Conservation (phyloP, 2,888 invertebrate species). For the Melanotus villosus region DNA sequence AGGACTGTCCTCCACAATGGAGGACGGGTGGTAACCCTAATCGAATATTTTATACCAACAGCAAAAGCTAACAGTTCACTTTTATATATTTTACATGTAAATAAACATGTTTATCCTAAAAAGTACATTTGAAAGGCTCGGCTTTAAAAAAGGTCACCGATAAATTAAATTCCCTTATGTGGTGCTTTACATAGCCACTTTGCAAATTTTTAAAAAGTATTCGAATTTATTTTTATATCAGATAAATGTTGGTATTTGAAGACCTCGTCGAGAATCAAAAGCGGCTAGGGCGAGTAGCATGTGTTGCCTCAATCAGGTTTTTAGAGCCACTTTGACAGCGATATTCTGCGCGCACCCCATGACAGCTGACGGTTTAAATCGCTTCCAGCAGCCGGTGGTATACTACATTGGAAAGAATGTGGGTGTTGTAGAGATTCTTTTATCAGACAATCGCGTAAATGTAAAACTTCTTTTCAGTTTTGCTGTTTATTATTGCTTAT, state of each 20-base stretch:
- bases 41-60: too few relatives aligned
- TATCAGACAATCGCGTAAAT: not conserved
- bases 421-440: not conserved
- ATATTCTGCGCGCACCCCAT: conserved; percentile 8
- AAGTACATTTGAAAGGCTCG: too few relatives aligned
- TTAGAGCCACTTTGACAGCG: conserved; percentile 23
- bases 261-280: conserved; percentile 4
- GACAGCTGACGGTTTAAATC: conserved; percentile 19
- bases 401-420: not conserved
- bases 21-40: too few relatives aligned
- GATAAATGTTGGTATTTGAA: conserved; percentile 4
- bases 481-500: too few relatives aligned
- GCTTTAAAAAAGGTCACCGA: too few relatives aligned
- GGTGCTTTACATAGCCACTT: not conserved
- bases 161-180: too few relatives aligned
- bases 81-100: too few relatives aligned
- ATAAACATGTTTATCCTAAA: too few relatives aligned
- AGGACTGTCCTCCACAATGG: too few relatives aligned
- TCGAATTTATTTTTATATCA: not conserved
- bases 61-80: too few relatives aligned
- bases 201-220: not conserved
- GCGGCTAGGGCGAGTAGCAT: conserved; percentile 5
- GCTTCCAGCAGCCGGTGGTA: not conserved
- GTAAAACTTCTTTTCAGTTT: too few relatives aligned
- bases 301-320: conserved; percentile 17